A percentile compares a stretch with the other conserved stretches of the same genome.
These are phyloP conservation scores for Nannobrachium achirus DNA, from an alignment of 2,113 vertebrate species.

Conservation along the genomic window DNA sequence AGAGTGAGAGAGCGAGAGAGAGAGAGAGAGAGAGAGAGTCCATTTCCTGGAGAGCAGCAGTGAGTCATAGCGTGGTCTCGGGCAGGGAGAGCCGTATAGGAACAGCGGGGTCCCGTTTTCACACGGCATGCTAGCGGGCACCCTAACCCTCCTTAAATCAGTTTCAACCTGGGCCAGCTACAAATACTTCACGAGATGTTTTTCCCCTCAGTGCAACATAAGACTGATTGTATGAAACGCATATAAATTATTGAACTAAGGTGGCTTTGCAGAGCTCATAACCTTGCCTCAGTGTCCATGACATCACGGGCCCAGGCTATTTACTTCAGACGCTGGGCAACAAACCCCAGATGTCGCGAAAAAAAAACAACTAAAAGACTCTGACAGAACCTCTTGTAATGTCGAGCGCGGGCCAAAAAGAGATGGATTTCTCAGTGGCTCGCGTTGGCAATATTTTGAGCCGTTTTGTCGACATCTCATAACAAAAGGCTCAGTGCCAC, in stretches of 20 bases:
- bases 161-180: slow-evolving; percentile 40
- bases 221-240: slow-evolving; percentile 46
- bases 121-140: slow-evolving; percentile 12
- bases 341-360: slow-evolving; percentile 38
- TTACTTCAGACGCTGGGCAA: slow-evolving; percentile 52
- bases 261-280: slow-evolving; percentile 51
- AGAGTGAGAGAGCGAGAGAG: too few relatives aligned
- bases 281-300: slow-evolving; percentile 48
- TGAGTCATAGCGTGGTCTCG: slow-evolving; percentile 39
- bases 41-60: slow-evolving; percentile 68
- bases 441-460: slow-evolving; percentile 2
- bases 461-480: neutral
- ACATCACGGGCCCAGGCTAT: slow-evolving; percentile 59
- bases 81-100: slow-evolving; percentile 29
- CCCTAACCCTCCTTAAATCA: slow-evolving; percentile 53
- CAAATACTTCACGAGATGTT: slow-evolving; percentile 56
- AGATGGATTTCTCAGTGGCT: slow-evolving; percentile 13
- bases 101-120: slow-evolving; percentile 26
- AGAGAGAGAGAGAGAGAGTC: slow-evolving; percentile 25
- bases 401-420: too few relatives aligned
- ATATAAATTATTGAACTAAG: slow-evolving; percentile 55
- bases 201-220: slow-evolving; percentile 43
- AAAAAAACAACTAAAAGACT: slow-evolving; percentile 35
- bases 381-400: slow-evolving; percentile 32
- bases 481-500: neutral